Conservation (phyloP, 92 coral and sea anemone genomes). For the Metridium senile region DNA sequence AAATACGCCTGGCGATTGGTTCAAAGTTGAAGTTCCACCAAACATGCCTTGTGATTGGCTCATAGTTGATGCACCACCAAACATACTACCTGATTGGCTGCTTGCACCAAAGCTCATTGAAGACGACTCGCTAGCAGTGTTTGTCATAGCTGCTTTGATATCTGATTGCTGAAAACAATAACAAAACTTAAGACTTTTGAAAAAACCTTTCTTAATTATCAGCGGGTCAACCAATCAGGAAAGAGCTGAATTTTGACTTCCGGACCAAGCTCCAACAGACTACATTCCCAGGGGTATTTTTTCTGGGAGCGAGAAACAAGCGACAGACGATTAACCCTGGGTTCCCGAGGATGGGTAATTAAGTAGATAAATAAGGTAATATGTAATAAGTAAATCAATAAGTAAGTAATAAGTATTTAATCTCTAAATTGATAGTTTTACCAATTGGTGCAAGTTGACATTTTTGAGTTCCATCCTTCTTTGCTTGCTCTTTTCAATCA, state of each 20-base stretch:
- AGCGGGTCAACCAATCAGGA: no score
- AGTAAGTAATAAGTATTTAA: no score
- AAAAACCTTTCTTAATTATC: not conserved
- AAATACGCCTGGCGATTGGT: constrained; percentile 42
- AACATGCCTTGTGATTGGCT: constrained; percentile 7
- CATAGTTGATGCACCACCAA: constrained; percentile 9
- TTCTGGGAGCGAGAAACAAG: no score
- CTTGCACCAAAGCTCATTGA: constrained; percentile 13
- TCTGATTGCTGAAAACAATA: constrained; percentile 43
- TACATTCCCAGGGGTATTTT: no score
- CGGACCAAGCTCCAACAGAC: no score
- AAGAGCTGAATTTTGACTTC: no score
- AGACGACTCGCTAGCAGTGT: not conserved
- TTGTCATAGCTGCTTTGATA: constrained; percentile 26
- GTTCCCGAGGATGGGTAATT: no score
- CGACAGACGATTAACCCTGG: no score
- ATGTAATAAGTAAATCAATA: no score
- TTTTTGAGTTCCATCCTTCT: constrained; percentile 55
- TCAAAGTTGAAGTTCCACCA: not conserved
- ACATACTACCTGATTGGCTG: constrained; percentile 30
- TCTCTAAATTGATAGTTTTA: no score
- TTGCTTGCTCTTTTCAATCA: constrained; percentile 44
- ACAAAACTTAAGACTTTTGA: not conserved
- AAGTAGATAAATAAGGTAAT: no score
- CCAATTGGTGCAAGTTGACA: constrained; percentile 49